Evolutionary conservation across 2,797 vertebrate genomes (phyloP).

Genomic region (Poeciliopsis turneri): DNA sequence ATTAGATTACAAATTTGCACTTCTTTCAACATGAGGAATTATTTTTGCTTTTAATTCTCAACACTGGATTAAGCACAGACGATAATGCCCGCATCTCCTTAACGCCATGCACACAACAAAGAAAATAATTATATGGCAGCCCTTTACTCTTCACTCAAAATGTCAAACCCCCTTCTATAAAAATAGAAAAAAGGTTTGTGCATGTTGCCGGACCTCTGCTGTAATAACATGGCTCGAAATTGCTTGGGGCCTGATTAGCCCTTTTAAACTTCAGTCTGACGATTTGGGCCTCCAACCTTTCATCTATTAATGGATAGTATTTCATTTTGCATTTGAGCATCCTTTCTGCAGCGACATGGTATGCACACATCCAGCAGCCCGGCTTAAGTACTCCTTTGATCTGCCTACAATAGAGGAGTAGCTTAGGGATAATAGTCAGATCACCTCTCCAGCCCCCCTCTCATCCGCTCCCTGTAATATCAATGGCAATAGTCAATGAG

Average conservation of each 20-base stretch:
- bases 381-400: conserved; percentile 67
- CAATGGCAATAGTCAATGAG: conserved; percentile 43
- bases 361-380: conserved; percentile 37
- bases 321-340: conserved; percentile 43
- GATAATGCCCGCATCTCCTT: background rate
- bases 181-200: background rate
- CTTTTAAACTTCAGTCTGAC: conserved; percentile 56
- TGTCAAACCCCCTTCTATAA: conserved; percentile 5
- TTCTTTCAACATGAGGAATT: background rate
- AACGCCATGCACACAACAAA: background rate
- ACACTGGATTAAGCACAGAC: background rate
- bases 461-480: conserved; percentile 54
- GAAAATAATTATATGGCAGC: conserved; percentile 9
- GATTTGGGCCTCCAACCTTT: conserved; percentile 57
- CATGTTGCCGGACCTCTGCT: conserved; percentile 6
- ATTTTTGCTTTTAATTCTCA: background rate
- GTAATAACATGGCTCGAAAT: conserved; percentile 14
- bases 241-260: conserved; percentile 34
- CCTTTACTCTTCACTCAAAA: conserved; percentile 11
- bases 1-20: background rate
- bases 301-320: conserved; percentile 62
- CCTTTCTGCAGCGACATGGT: conserved; percentile 27
- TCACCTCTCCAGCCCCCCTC: conserved; percentile 57
- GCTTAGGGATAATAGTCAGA: conserved; percentile 62
- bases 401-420: conserved; percentile 57